Conservation (phyloP, 2,113 vertebrate genomes). For the Aptenodytes patagonicus region DNA sequence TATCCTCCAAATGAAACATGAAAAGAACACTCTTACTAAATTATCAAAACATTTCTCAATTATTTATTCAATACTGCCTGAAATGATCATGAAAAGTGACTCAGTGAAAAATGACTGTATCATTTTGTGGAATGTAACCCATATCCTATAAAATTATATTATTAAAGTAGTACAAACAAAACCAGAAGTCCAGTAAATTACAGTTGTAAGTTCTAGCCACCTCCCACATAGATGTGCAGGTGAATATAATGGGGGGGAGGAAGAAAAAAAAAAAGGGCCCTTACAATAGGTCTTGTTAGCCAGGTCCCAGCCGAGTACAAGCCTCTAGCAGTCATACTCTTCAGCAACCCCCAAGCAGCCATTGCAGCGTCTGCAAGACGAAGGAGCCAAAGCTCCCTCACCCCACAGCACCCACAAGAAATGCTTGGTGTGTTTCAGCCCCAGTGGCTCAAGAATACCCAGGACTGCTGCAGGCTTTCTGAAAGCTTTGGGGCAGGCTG, state of each 20-base stretch:
- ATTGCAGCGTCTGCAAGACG: not conserved
- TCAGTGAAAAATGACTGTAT: not conserved
- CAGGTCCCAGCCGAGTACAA: not conserved
- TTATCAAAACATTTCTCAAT: not conserved
- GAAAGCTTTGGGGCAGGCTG: not conserved
- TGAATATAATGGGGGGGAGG: not conserved
- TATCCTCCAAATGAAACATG: not conserved
- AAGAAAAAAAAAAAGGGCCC: too few species aligned
- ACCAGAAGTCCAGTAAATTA: not conserved
- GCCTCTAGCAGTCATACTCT: not conserved
- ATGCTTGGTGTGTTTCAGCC: not conserved
- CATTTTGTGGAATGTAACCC: not conserved
- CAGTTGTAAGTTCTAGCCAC: not conserved
- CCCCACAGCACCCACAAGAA: not conserved
- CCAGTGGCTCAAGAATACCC: not conserved
- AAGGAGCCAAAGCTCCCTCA: not conserved
- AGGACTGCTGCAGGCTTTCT: not conserved
- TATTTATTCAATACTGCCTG: conserved; percentile 12
- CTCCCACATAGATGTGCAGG: not conserved
- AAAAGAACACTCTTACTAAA: not conserved
- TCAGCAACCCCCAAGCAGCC: not conserved
- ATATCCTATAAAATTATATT: not conserved
- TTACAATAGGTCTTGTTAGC: not conserved
- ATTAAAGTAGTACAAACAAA: not conserved
- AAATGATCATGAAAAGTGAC: not conserved